Percentiles rank a stretch among this genome's conserved stretches.
Conservation (phyloP, 2,797 vertebrate species). For the Dendrocincla tyrannina region DNA sequence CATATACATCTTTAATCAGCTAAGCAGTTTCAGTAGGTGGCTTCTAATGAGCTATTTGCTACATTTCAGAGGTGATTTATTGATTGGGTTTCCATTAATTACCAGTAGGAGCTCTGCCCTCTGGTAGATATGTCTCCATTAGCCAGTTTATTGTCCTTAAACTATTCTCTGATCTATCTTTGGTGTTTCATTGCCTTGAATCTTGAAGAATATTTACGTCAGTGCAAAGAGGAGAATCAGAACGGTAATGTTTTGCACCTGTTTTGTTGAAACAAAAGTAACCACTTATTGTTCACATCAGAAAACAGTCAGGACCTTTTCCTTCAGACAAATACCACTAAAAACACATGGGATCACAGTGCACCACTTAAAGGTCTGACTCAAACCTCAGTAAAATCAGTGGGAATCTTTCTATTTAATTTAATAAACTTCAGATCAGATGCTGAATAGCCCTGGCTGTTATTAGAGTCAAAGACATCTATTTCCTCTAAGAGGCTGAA, state of each 20-base stretch:
- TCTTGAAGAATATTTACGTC: background rate
- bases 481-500: conserved; percentile 3
- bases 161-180: background rate
- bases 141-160: background rate
- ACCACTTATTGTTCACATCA: background rate
- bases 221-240: background rate
- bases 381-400: background rate
- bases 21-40: conserved; percentile 51
- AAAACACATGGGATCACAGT: background rate
- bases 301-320: background rate
- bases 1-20: background rate
- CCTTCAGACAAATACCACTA: background rate
- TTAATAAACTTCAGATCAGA: background rate
- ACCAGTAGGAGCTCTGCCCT: conserved; percentile 25
- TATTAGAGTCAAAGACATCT: background rate
- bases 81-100: conserved; percentile 16
- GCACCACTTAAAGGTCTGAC: background rate
- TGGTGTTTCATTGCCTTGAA: background rate
- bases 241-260: background rate
- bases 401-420: background rate
- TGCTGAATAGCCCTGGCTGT: background rate
- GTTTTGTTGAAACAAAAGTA: background rate
- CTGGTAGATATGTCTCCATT: background rate
- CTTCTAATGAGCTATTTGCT: conserved; percentile 36
- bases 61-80: conserved; percentile 35